phyloP scores from a whole-genome alignment of 2,888 invertebrate species.

The Ligdia adustata region DNA sequence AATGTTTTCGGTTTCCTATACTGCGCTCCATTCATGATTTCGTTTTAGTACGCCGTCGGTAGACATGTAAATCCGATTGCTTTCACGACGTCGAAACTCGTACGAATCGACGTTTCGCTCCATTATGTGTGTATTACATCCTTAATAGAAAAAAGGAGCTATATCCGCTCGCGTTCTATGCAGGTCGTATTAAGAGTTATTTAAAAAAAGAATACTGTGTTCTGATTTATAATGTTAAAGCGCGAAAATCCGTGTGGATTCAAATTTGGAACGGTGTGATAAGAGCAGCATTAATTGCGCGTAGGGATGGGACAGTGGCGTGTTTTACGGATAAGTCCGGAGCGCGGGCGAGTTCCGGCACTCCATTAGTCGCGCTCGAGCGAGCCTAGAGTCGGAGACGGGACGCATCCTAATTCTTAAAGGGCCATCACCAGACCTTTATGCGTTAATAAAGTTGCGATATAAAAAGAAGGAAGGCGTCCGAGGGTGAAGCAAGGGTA shows the following conservation, averaged over 20 bases:
- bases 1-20: constrained; percentile 83
- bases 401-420: constrained; percentile 83
- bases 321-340: constrained; percentile 46
- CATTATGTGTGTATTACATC: constrained; percentile 75
- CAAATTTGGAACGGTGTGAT: constrained; percentile 69
- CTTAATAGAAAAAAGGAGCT: constrained; percentile 62
- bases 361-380: constrained; percentile 79
- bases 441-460: constrained; percentile 84
- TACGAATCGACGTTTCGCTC: constrained; percentile 63
- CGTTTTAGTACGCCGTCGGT: constrained; percentile 78
- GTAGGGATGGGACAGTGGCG: constrained; percentile 59
- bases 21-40: constrained; percentile 84
- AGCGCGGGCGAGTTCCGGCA: constrained; percentile 58
- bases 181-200: constrained; percentile 36
- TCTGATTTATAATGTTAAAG: too few species aligned
- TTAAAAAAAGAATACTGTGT: constrained; percentile 37
- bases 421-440: constrained; percentile 83
- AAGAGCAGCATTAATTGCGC: constrained; percentile 71
- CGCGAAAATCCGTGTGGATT: constrained; percentile 54
- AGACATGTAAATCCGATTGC: constrained; percentile 83
- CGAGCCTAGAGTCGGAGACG: constrained; percentile 65
- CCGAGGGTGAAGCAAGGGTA: constrained; percentile 82
- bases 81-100: constrained; percentile 72
- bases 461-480: constrained; percentile 82
- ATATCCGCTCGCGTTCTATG: constrained; percentile 16